These are phyloP conservation scores for Podarcis lilfordi DNA, from an alignment of 2,797 vertebrate species.

Conservation along the genomic window DNA sequence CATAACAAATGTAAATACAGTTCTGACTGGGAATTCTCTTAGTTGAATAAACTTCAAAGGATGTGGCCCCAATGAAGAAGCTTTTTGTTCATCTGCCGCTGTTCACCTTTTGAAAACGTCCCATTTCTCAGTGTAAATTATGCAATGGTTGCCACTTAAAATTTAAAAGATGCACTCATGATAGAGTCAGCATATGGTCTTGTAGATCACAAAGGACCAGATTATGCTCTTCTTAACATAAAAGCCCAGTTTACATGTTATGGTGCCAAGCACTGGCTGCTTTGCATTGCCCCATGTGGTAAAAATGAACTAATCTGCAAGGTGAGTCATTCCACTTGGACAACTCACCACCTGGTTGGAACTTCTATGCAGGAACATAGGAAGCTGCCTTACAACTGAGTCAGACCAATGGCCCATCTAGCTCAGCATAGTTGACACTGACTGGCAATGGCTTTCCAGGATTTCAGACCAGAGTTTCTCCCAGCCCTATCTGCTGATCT, in stretches of 20 bases:
- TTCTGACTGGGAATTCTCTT: constrained; percentile 73
- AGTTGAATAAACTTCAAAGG: constrained; percentile 76
- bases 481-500: too few relatives aligned
- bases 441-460: too few relatives aligned
- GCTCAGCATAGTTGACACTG: too few relatives aligned
- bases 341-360: neutral
- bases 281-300: neutral
- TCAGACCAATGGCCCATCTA: too few relatives aligned
- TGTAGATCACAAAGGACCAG: constrained; percentile 3
- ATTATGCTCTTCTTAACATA: constrained; percentile 26
- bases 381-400: too few relatives aligned
- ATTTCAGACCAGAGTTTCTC: too few relatives aligned
- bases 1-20: constrained; percentile 75
- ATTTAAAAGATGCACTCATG: constrained; percentile 45
- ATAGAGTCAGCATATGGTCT: constrained; percentile 1
- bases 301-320: neutral
- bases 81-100: constrained; percentile 63
- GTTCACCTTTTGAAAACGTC: constrained; percentile 52
- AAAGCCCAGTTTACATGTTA: constrained; percentile 3
- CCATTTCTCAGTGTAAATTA: constrained; percentile 61
- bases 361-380: neutral
- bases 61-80: constrained; percentile 58
- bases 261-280: neutral
- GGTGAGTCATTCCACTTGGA: neutral
- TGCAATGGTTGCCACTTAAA: constrained; percentile 27